Evolutionary conservation across 2,113 vertebrate species (phyloP), one percentile per base, ranked within the genome.

Genomic region (Alectura lathami): DNA sequence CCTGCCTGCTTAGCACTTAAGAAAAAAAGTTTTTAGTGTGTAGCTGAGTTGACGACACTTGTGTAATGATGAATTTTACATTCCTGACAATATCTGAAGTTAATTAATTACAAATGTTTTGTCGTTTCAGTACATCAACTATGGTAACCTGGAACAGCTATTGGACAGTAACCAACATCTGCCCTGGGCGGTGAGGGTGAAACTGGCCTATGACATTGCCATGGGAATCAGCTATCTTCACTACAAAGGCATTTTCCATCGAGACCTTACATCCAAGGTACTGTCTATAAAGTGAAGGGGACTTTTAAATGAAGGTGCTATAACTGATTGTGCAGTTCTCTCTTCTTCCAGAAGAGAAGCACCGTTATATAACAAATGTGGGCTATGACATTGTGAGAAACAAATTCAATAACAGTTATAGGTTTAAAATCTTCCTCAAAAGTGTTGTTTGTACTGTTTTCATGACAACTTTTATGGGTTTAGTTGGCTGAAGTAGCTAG

Each of bases 211-310:
- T 77, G 99, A 99, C 54, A 98, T 99, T 48, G 98, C 99, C 67
- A 97, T 98, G 89, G 99, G 99, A 64, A 97, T 99, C 96, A 96
- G 98, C 88, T 99, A 99, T 91, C 98, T 99, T 95, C 99, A 99
- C 97, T 98, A 98, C 50, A 99, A 99, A 97, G 99, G 99, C 96
- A 99, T 99, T 97, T 99, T 99, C 97, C 99, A 99, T 97, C 97
- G 99, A 81, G 99, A 99, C 96, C 99, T 99, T 96, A 99, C 99
- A 89, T 99, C 99, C 75, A 99, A 99, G 99, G 99, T 99, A 97
- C 53, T 2, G 0, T 56, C 78, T 43, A 43, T 53, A 63, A 85
- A 79, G 59, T 57, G 8, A 47, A 86, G 50, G 17, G 50, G 78
- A 51, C 30, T 60, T 82, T 34, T 56, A 13, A 74, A 62, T 51